Conservation (phyloP, 2,113 vertebrate species). For the Pterophyllum scalare region DNA sequence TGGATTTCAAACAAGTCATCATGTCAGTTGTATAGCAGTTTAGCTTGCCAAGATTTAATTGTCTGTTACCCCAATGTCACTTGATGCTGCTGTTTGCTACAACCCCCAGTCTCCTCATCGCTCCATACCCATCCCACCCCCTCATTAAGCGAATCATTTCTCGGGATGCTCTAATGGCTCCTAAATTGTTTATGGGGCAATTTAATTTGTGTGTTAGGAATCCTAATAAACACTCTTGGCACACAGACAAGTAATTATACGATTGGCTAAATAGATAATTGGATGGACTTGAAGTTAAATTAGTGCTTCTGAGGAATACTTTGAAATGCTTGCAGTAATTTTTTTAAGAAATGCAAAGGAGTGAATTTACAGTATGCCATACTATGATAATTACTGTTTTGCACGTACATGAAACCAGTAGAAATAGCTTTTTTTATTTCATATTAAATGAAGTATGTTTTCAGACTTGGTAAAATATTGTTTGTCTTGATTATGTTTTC, state of each 20-base stretch:
- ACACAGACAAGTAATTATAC: conserved; percentile 72
- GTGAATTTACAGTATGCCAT: conserved; percentile 17
- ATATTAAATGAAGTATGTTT: not conserved
- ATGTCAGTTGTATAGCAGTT: conserved; percentile 23
- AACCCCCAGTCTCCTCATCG: conserved; percentile 44
- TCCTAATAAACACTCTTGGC: conserved; percentile 69
- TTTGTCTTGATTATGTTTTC: conserved; percentile 2
- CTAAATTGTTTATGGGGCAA: conserved; percentile 78
- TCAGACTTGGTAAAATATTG: conserved; percentile 1
- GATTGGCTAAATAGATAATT: conserved; percentile 76
- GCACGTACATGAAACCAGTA: not conserved
- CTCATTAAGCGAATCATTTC: conserved; percentile 74
- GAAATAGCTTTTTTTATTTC: not conserved
- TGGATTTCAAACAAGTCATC: conserved; percentile 53
- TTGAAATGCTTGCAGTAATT: conserved; percentile 30
- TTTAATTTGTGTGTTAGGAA: conserved; percentile 73
- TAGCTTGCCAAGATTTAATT: conserved; percentile 61
- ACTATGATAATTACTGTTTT: conserved; percentile 22
- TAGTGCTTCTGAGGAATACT: conserved; percentile 40
- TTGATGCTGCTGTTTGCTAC: conserved; percentile 35
- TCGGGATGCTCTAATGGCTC: conserved; percentile 75
- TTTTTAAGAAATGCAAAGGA: conserved; percentile 16
- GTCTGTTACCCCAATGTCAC: conserved; percentile 51
- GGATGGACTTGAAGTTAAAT: conserved; percentile 61
- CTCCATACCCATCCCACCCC: conserved; percentile 51